phyloP scores from a whole-genome alignment of 2,888 invertebrate genomes.

The Punctoribates punctum region DNA sequence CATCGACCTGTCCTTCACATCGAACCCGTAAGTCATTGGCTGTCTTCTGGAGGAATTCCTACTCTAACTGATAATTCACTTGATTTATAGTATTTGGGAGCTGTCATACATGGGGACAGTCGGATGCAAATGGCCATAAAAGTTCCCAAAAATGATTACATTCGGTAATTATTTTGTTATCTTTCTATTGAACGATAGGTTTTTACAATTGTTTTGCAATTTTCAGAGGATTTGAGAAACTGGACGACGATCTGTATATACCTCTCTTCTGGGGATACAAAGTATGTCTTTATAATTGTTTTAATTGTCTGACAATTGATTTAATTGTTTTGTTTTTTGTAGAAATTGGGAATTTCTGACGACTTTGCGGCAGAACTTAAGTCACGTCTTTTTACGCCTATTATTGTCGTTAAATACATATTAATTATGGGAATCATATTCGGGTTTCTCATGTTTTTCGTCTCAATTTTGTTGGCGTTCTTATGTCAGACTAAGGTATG shows the following conservation, averaged over 20 bases:
- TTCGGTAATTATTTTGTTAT: constrained; percentile 21
- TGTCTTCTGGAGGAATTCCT: background rate
- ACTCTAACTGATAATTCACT: background rate
- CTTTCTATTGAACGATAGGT: background rate
- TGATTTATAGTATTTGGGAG: constrained; percentile 34
- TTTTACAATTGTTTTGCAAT: constrained; percentile 39
- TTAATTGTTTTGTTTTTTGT: background rate
- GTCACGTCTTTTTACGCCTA: constrained; percentile 31
- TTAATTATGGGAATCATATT: constrained; percentile 17
- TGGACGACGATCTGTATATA: constrained; percentile 38
- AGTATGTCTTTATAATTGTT: constrained; percentile 23
- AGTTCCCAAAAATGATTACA: constrained; percentile 38
- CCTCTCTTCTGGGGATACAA: constrained; percentile 43
- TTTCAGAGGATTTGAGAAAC: constrained; percentile 51
- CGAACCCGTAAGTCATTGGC: constrained; percentile 37
- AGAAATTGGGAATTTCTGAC: constrained; percentile 43
- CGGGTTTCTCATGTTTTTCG: constrained; percentile 14
- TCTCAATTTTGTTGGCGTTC: constrained; percentile 14
- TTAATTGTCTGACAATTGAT: background rate
- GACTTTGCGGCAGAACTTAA: constrained; percentile 34
- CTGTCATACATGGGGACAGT: constrained; percentile 42
- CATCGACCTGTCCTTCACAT: constrained; percentile 43
- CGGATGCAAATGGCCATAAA: constrained; percentile 37
- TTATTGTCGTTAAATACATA: constrained; percentile 27
- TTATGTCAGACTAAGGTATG: constrained; percentile 28